Evolutionary conservation across 2,888 invertebrate genomes (phyloP).

Genomic region (Aporophyla nigra): DNA sequence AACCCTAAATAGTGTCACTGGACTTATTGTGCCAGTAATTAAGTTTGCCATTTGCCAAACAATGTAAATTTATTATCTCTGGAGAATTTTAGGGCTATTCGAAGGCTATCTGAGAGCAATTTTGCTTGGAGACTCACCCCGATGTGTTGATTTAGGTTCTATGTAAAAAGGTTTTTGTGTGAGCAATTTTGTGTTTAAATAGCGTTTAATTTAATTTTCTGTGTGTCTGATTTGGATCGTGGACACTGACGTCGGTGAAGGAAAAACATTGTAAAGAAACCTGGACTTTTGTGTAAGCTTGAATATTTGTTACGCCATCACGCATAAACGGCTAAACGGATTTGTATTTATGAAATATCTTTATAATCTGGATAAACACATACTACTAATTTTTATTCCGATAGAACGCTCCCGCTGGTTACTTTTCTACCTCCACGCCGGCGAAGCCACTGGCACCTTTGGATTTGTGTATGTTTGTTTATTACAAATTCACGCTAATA

Average conservation of each 20-base stretch:
- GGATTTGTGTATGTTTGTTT: no score
- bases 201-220: conserved; percentile 41
- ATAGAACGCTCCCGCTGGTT: no score
- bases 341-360: no score
- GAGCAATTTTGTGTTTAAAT: conserved; percentile 46
- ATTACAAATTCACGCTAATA: no score
- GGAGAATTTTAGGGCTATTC: conserved; percentile 40
- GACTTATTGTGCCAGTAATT: conserved; percentile 79
- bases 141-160: conserved; percentile 59
- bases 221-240: conserved; percentile 10
- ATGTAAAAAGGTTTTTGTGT: conserved; percentile 41
- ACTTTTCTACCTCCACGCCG: no score
- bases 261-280: not conserved
- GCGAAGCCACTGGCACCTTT: no score
- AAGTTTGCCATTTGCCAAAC: conserved; percentile 75
- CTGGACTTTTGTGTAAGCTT: not conserved
- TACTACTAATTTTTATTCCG: no score
- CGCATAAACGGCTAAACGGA: no score
- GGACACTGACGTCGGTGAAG: not conserved
- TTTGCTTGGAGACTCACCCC: conserved; percentile 30
- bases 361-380: no score
- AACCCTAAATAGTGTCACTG: conserved; percentile 76
- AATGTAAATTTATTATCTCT: conserved; percentile 66
- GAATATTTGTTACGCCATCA: no score
- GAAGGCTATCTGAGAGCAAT: conserved; percentile 32